These are phyloP conservation scores for Melierax canorus DNA, from an alignment of 2,113 vertebrate species.

Conservation along the genomic window DNA sequence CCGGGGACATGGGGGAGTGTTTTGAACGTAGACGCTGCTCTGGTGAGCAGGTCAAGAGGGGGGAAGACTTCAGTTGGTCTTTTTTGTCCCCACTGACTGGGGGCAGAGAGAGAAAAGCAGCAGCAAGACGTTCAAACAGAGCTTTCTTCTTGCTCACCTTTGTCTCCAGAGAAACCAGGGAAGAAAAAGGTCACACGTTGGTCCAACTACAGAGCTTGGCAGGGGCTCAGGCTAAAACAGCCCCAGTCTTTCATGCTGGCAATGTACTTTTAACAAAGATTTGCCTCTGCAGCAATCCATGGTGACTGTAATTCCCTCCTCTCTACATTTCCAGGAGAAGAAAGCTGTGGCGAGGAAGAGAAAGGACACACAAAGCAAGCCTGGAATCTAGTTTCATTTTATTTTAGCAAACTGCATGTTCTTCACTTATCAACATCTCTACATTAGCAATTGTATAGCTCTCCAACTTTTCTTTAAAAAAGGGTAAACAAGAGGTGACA, in stretches of 20 bases:
- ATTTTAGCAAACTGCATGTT: constrained; percentile 73
- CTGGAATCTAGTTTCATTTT: constrained; percentile 74
- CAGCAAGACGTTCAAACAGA: neutral
- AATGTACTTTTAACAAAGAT: neutral
- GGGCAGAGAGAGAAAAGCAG: neutral
- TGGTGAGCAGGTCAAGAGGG: neutral
- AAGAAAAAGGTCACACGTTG: neutral
- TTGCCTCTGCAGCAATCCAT: neutral
- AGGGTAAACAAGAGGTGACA: constrained; percentile 69
- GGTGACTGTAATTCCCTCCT: neutral
- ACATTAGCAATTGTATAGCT: constrained; percentile 65
- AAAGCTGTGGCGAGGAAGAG: neutral
- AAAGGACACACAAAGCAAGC: neutral
- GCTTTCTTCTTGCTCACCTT: neutral
- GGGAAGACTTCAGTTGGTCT: neutral
- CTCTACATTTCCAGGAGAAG: neutral
- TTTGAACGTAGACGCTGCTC: neutral
- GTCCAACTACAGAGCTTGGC: neutral
- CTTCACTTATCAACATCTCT: constrained; percentile 69
- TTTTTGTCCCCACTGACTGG: neutral
- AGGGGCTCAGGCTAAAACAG: neutral
- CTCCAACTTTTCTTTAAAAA: constrained; percentile 71
- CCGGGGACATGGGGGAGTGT: accelerated
- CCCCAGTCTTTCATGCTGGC: accelerated
- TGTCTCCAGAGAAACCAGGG: neutral